Percentiles rank a stretch among this genome's conserved stretches.
These are phyloP conservation scores for Tenebrio molitor DNA, from an alignment of 1,140 invertebrate species.

Conservation along the genomic window DNA sequence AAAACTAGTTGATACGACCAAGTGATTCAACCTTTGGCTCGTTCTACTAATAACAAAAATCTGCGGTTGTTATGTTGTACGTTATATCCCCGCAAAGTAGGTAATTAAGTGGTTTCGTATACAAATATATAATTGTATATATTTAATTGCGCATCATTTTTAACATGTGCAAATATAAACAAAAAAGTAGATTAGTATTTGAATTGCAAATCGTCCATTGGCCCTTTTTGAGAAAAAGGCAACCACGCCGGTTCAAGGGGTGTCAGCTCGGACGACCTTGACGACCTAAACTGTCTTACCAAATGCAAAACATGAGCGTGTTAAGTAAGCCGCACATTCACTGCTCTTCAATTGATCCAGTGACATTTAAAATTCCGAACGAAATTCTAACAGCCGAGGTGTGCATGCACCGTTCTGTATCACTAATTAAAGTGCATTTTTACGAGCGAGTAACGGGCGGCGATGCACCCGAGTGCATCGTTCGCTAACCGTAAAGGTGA, in stretches of 20 bases:
- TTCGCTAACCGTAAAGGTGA: background rate
- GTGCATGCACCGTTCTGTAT: background rate
- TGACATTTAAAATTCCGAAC: background rate
- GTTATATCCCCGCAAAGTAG: no score
- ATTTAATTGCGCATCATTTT: background rate
- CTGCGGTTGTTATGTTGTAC: no score
- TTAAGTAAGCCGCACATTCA: no score
- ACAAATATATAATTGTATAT: no score
- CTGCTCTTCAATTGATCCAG: background rate
- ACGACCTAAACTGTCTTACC: background rate
- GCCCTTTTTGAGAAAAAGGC: background rate
- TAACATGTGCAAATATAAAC: background rate
- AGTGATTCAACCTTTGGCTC: no score
- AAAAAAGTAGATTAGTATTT: background rate
- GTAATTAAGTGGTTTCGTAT: no score
- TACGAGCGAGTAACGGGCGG: background rate
- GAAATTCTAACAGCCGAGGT: background rate
- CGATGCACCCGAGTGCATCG: conserved; percentile 1
- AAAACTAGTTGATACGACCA: no score
- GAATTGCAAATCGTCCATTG: background rate
- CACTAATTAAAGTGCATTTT: conserved; percentile 6
- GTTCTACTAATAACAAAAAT: no score
- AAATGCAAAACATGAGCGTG: no score
- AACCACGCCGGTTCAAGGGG: background rate
- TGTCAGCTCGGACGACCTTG: background rate